These are phyloP conservation scores for Myotis findleyi DNA, from an alignment of 2,797 vertebrate species.

Conservation along the genomic window DNA sequence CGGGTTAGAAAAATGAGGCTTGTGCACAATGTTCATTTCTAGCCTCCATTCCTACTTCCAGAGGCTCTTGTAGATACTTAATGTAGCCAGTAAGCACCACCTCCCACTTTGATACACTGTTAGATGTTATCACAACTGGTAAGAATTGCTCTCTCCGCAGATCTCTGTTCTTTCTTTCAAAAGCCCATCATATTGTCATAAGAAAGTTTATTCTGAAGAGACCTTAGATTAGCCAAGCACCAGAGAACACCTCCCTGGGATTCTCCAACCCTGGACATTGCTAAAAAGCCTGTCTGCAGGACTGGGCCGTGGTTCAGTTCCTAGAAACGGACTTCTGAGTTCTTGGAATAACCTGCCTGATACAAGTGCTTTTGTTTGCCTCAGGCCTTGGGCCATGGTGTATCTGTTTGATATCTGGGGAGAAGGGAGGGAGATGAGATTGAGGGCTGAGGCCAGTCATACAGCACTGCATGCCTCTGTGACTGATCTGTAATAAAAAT, in stretches of 20 bases:
- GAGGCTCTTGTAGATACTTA: not conserved
- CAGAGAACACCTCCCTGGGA: not conserved
- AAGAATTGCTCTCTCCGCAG: not conserved
- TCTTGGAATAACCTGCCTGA: not conserved
- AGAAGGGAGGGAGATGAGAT: not conserved
- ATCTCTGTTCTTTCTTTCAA: not conserved
- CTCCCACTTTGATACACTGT: not conserved
- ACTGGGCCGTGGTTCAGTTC: not conserved
- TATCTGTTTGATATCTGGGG: not conserved
- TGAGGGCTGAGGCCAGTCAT: not conserved
- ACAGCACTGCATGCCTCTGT: not conserved
- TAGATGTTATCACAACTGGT: not conserved
- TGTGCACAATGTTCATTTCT: not conserved
- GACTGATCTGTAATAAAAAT: not conserved
- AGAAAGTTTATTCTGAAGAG: constrained; percentile 4
- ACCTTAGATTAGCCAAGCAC: not conserved
- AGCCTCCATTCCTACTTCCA: not conserved
- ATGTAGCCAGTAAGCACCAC: not conserved
- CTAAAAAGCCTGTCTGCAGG: not conserved
- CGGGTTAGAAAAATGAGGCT: not conserved
- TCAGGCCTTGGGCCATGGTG: not conserved
- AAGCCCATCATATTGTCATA: not conserved
- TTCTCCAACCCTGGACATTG: not conserved
- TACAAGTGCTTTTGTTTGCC: not conserved
- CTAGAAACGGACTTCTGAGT: not conserved